Evolutionary conservation across 2,888 invertebrate genomes (phyloP), one percentile per base, ranked within the genome.

Genomic region (Nasonia oneida): DNA sequence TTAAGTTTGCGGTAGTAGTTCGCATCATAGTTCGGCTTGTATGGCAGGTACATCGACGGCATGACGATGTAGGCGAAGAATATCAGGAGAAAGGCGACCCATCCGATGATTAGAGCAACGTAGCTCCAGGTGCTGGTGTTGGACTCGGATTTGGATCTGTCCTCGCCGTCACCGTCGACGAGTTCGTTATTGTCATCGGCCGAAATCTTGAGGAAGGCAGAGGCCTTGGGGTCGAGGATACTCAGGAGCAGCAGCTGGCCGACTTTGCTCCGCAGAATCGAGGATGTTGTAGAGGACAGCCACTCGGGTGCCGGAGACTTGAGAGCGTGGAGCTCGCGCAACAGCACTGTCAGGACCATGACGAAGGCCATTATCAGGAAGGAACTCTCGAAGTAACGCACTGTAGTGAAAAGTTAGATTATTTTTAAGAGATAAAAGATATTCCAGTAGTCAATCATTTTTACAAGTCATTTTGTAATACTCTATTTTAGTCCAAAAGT

Each of bases 221-320:
- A 89, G 50, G 87, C 89, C 83, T 90, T 90, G 2, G 91, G 91
- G 81, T 92, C 92, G 18, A 91, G 87, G 50, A 90, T 88, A 71
- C 87, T 90, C 14, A 91, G n/a, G 42, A 91, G 82, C 42, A 92
- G 87, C 73, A 91, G 80, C 74, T 91, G 91, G 0, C 93, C 92
- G 12, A 88, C 29, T 88, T 87, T 91, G 81, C 90, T 92, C 76
- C 85, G 87, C n/a, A 92, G 84, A 42, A 91, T 87, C 1, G 53
- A 37, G 2, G 88, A 87, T 0, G 90, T 90, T 4, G 53, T 53
- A 12, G 86, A 83, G 2, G 89, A 87, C 8, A 93, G 79, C 90
- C 91, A 91, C 8, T 37, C 4, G 0, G 93, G 93, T 67, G 91
- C 89, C 0, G 89, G 80, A 4, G 70, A 75, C 8, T 86, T 88